phyloP scores from a whole-genome alignment of 2,113 vertebrate genomes.

The Xiphophorus hellerii region DNA sequence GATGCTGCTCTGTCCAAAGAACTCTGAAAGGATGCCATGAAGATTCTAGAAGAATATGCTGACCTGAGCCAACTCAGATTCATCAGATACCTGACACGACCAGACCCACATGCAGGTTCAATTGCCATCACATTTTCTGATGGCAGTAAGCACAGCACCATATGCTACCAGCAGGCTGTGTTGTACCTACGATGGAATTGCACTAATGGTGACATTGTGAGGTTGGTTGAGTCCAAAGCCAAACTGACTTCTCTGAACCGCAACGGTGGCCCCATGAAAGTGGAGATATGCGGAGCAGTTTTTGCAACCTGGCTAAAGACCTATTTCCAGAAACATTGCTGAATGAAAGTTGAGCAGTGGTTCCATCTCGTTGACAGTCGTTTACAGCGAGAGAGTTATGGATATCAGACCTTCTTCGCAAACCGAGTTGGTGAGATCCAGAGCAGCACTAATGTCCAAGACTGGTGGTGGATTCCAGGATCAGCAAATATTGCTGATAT shows the following conservation, averaged over 20 bases:
- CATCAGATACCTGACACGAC: background rate
- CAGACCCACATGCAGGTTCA: background rate
- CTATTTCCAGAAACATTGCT: background rate
- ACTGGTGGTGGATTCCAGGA: conserved; percentile 1
- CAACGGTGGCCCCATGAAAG: background rate
- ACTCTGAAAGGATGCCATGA: conserved; percentile 15
- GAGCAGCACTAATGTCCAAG: background rate
- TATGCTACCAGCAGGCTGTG: background rate
- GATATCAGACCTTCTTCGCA: background rate
- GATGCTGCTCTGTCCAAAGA: background rate
- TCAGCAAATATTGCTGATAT: background rate
- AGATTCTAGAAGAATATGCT: conserved; percentile 28
- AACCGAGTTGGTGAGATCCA: background rate
- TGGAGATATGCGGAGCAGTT: background rate
- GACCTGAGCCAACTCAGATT: background rate
- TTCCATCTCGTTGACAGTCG: background rate
- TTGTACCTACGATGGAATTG: background rate
- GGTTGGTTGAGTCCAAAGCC: background rate
- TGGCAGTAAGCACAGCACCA: background rate
- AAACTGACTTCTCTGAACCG: background rate
- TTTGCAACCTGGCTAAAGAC: background rate
- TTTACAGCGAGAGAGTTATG: background rate
- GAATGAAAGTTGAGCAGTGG: background rate
- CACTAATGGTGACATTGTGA: background rate
- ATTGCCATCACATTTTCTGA: background rate